Base-by-base conservation (phyloP, 2,797 vertebrate genomes). In the Calcarius lapponicus region DNA sequence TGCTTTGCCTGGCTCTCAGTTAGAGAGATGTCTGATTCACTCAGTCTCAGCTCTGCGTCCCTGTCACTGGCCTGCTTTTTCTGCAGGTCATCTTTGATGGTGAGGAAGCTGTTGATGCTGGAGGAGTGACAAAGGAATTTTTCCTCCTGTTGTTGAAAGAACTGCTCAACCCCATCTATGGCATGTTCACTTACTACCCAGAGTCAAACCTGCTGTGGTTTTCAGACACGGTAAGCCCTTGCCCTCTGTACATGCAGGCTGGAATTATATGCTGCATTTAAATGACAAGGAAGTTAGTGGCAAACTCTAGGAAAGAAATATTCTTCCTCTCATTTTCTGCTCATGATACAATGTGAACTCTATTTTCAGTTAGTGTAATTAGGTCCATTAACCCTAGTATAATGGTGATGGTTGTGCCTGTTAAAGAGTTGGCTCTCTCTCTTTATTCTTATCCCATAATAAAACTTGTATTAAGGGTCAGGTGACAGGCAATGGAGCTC, bases 201-300 rank as follows among this genome's bases (percentile, higher is more conserved):
- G 99, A 99, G 67, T 99, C 99, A 78, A 99, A 99, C 97, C 98
- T 99, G 65, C 97, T 99, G 73, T 99, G 99, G 99, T 99, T 99
- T 98, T 99, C 99, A 80, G 99, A 99, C 95, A 99, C 98, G 95
- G 99, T 99, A 96, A 98, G 98, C 96, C 36, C 36, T 69, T 82
- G n/a, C 53, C 38, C 36, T 86, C 36, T 54, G 0, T 40, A 25
- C 14, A 0, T 15, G 2, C 17, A 50, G 29, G 17, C 1, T 86
- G 73, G 40, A 80, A 51, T 69, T 32, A 74, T 20, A 19, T 7
- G 7, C 64, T 90, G 31, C 42, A 29, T 92, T 88, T 61, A 56
- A 80, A 64, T 62, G 34, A 62, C 76, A 74, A 82, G 42, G 29
- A 62, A 53, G n/a, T 62, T 92, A 61, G 50, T 70, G 40, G 25